Percentiles rank a stretch among this genome's conserved stretches.
Evolutionary conservation across 2,888 invertebrate species (phyloP).

Genomic region (Onthophagus sagittarius): DNA sequence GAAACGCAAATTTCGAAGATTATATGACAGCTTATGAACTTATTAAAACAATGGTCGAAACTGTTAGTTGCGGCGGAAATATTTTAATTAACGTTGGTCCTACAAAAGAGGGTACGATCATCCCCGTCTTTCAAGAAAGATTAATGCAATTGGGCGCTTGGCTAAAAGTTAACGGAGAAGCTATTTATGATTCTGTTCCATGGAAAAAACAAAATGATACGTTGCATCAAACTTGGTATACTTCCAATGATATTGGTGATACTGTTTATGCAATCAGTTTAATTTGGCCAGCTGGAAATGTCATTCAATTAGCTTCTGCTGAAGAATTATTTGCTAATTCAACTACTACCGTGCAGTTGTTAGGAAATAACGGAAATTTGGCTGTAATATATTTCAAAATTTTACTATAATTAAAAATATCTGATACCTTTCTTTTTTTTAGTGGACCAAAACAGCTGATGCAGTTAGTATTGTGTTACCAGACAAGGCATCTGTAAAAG

Average conservation of each 20-base stretch:
- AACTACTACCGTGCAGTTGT: conserved; percentile 46
- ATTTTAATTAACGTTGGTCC: conserved; percentile 83
- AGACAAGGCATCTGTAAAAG: conserved; percentile 16
- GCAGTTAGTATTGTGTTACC: conserved; percentile 38
- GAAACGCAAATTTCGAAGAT: conserved; percentile 65
- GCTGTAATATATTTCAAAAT: conserved; percentile 30
- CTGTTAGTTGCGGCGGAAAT: conserved; percentile 85
- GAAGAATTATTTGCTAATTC: conserved; percentile 32
- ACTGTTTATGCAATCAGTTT: conserved; percentile 65
- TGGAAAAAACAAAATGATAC: conserved; percentile 83
- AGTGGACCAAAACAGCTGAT: conserved; percentile 48
- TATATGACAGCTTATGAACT: conserved; percentile 66
- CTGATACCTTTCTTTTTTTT: not conserved
- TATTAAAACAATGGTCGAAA: conserved; percentile 66
- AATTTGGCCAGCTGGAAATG: conserved; percentile 62
- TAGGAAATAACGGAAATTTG: conserved; percentile 50
- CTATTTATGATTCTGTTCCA: conserved; percentile 74
- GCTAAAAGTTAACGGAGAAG: conserved; percentile 78
- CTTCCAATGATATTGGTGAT: conserved; percentile 36
- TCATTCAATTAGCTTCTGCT: conserved; percentile 52
- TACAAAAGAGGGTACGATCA: conserved; percentile 83
- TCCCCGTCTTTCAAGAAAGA: conserved; percentile 83
- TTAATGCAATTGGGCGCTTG: conserved; percentile 74
- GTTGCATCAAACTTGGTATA: conserved; percentile 71
- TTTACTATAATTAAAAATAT: not conserved